A percentile compares a stretch with the other conserved stretches of the same genome.
Conservation (phyloP, 2,888 invertebrate species). For the Luperina testacea region DNA sequence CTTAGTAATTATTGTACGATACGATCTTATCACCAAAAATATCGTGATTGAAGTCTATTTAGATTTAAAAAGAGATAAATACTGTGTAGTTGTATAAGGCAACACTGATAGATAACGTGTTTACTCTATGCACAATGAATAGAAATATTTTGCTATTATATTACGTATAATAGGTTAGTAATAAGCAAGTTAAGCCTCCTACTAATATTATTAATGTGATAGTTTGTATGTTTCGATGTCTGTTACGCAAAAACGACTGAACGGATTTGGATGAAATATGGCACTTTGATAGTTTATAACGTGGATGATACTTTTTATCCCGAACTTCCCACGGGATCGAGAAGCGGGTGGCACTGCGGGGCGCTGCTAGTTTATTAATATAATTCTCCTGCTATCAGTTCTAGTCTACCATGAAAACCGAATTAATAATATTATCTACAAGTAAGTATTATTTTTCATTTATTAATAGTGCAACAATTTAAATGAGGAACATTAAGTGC, state of each 20-base stretch:
- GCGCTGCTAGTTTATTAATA: constrained; percentile 2
- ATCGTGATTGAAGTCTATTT: constrained; percentile 72
- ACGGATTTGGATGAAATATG: neutral
- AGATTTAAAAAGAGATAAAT: constrained; percentile 67
- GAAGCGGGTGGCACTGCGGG: neutral
- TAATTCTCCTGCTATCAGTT: constrained; percentile 9
- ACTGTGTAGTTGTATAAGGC: constrained; percentile 61
- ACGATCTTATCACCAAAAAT: constrained; percentile 70
- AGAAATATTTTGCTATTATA: constrained; percentile 36
- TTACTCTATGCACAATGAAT: constrained; percentile 43
- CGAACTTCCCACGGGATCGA: neutral
- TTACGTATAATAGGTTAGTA: neutral
- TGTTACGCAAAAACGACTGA: neutral
- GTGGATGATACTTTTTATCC: neutral
- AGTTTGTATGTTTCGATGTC: neutral
- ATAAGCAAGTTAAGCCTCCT: neutral
- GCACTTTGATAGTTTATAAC: neutral
- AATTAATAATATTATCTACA: constrained; percentile 27
- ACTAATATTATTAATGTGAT: neutral
- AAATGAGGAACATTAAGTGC: constrained; percentile 23
- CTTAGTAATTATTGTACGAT: constrained; percentile 73
- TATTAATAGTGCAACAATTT: constrained; percentile 15
- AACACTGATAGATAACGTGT: constrained; percentile 54
- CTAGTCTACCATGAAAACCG: constrained; percentile 36
- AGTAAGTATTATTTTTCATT: constrained; percentile 28